Evolutionary conservation across 2,113 vertebrate genomes (phyloP).

Genomic region (Thalassarche chlororhynchos): DNA sequence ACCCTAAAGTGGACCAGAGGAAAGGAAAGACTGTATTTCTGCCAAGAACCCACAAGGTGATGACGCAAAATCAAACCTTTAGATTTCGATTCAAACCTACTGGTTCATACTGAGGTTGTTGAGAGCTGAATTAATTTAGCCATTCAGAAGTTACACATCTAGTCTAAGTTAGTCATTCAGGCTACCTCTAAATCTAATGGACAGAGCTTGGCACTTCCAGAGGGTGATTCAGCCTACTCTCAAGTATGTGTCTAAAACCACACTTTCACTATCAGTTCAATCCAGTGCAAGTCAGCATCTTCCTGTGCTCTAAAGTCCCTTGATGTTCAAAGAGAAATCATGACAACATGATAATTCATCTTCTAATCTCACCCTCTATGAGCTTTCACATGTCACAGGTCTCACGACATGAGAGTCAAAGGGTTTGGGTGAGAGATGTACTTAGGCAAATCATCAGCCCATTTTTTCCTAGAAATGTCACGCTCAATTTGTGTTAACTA

Average conservation of each 20-base stretch:
- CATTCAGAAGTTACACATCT: neutral
- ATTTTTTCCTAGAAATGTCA: constrained; percentile 6
- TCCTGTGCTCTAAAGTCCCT: constrained; percentile 1
- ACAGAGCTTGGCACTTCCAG: neutral
- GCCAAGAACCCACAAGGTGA: neutral
- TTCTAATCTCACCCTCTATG: neutral
- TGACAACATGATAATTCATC: neutral
- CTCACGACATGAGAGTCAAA: neutral
- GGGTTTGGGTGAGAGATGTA: neutral
- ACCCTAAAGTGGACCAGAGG: neutral
- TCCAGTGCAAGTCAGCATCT: constrained; percentile 21
- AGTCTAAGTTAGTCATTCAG: neutral
- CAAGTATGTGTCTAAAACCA: neutral
- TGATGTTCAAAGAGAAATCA: constrained; percentile 41
- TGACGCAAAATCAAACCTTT: neutral
- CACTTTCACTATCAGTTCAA: constrained; percentile 47
- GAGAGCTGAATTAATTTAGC: neutral
- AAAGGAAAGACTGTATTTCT: neutral
- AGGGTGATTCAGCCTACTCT: neutral
- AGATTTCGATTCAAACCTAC: neutral
- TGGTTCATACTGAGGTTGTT: neutral
- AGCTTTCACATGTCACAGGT: neutral
- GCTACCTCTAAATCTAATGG: neutral
- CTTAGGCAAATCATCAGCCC: neutral
- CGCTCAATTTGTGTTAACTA: neutral